Evolutionary conservation across 2,797 vertebrate species (phyloP).

Genomic region (Schizopygopsis malacanthus): DNA sequence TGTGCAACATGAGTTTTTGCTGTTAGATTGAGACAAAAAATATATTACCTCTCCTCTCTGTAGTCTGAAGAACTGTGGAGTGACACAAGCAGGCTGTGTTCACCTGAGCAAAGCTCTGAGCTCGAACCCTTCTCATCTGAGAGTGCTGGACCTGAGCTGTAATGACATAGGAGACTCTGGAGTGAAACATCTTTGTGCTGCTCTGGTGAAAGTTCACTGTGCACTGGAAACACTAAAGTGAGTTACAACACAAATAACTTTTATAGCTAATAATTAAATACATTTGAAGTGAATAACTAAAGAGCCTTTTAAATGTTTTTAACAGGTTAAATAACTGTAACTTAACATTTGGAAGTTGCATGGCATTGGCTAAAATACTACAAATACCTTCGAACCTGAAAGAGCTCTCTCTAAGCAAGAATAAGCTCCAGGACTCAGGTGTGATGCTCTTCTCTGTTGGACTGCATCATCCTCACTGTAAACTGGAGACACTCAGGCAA

Average conservation of each 20-base stretch:
- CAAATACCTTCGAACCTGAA: not conserved
- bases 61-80: conserved; percentile 17
- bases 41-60: not conserved
- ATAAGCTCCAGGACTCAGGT: conserved; percentile 13
- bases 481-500: not conserved
- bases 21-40: not conserved
- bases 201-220: not conserved
- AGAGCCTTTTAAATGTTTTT: not conserved
- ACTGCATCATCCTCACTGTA: not conserved
- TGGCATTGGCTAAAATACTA: not conserved
- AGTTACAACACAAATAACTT: not conserved
- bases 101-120: conserved; percentile 19
- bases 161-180: conserved; percentile 14
- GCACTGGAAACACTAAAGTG: not conserved
- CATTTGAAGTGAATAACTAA: not conserved
- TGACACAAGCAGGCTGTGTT: conserved; percentile 7
- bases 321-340: not conserved
- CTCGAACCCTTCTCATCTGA: conserved; percentile 1
- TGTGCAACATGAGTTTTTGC: not conserved
- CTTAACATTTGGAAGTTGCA: not conserved
- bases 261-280: not conserved
- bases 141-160: conserved; percentile 24
- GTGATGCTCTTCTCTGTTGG: conserved; percentile 14
- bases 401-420: conserved; percentile 12
- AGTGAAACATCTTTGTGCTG: not conserved